A percentile compares a stretch with the other conserved stretches of the same genome.
Evolutionary conservation across 2,888 invertebrate species (phyloP).

Genomic region (Dynastes hyllus): DNA sequence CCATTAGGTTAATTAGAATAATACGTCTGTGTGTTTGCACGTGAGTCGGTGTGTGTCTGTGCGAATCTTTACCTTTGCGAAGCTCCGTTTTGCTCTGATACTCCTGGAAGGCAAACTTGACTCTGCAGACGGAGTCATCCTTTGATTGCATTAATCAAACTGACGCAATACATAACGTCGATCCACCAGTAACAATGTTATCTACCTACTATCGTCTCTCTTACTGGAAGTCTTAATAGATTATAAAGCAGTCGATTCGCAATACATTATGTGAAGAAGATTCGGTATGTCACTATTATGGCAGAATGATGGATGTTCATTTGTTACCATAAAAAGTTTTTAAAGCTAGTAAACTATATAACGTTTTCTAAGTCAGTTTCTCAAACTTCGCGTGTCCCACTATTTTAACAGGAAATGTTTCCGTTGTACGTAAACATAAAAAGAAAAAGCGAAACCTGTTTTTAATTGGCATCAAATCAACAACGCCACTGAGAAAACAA

Average conservation of each 20-base stretch:
- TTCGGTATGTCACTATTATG: too few relatives aligned
- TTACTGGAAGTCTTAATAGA: conserved; percentile 14
- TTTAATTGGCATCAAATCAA: too few relatives aligned
- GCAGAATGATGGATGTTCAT: too few relatives aligned
- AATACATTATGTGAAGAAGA: neutral
- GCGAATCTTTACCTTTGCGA: neutral
- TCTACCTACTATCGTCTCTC: conserved; percentile 9
- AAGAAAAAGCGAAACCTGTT: too few relatives aligned
- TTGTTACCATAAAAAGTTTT: too few relatives aligned
- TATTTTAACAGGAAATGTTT: too few relatives aligned
- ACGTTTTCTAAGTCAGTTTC: too few relatives aligned
- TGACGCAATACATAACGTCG: conserved; percentile 30
- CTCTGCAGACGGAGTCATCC: conserved; percentile 18
- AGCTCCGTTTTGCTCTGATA: conserved; percentile 19
- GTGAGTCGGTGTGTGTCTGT: neutral
- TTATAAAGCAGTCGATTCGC: conserved; percentile 2
- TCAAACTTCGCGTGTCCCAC: too few relatives aligned
- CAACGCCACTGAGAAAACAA: too few relatives aligned
- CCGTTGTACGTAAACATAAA: too few relatives aligned
- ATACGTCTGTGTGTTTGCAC: conserved; percentile 14
- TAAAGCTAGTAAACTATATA: too few relatives aligned
- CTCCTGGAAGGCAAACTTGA: conserved; percentile 19
- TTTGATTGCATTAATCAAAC: conserved; percentile 27
- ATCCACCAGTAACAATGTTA: conserved; percentile 27
- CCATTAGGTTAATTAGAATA: conserved; percentile 46